phyloP scores from a whole-genome alignment of 2,113 vertebrate species.

The Hystrix brachyura region DNA sequence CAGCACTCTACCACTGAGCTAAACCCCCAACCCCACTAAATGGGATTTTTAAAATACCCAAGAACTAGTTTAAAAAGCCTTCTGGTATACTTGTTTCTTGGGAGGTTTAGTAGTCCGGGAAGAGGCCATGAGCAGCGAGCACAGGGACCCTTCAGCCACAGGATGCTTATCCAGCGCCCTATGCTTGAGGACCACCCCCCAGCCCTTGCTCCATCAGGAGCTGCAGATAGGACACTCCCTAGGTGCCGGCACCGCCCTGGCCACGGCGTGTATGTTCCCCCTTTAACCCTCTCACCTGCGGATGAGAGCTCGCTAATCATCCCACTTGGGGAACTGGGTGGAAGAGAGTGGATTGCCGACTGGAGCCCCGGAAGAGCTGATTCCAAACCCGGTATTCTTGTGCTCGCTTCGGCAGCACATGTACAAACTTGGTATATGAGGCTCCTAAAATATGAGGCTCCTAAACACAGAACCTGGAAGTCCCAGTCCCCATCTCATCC shows the following conservation, averaged over 20 bases:
- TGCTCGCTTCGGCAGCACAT: too few relatives aligned
- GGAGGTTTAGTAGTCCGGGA: not conserved
- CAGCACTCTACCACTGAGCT: too few relatives aligned
- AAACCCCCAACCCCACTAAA: not conserved
- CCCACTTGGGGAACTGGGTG: not conserved
- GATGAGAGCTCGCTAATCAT: not conserved
- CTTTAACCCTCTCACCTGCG: not conserved
- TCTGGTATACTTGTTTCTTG: not conserved
- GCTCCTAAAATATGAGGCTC: conserved; percentile 46
- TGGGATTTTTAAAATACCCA: conserved; percentile 28
- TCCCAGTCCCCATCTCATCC: not conserved
- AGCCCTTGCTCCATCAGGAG: not conserved
- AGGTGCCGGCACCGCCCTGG: not conserved
- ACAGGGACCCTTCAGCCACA: not conserved
- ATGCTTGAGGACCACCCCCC: not conserved
- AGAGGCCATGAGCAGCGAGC: not conserved
- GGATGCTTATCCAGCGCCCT: not conserved
- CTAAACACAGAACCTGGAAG: conserved; percentile 5
- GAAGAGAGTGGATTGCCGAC: not conserved
- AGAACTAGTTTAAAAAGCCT: not conserved
- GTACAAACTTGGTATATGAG: too few relatives aligned
- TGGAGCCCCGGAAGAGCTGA: not conserved
- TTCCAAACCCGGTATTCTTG: not conserved
- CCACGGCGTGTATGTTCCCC: not conserved
- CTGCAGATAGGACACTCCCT: not conserved